Evolutionary conservation across 2,888 invertebrate genomes (phyloP), one percentile per base, ranked within the genome.

Genomic region (Melanotus villosus): DNA sequence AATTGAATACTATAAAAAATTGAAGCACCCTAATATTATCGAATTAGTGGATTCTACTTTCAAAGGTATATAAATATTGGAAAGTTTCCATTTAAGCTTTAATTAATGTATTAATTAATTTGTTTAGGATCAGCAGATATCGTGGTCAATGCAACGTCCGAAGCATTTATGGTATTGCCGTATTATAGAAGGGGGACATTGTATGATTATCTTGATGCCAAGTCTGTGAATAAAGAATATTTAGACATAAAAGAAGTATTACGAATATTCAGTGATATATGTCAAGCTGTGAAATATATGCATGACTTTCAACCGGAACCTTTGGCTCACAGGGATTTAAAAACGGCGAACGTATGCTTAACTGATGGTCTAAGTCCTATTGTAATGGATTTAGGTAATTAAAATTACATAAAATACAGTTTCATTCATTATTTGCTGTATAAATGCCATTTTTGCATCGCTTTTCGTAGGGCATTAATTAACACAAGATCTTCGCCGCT

Each of bases 281-380:
- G 93, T 81, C 90, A 92, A 77, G 95, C 91, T 0, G 85, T 95
- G 0, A 89, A 89, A 81, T 91, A 90, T 52, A 88, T 95, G 80
- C 95, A 95, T 79, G 89, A 90, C 77, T 87, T 89, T 19, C 89
- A 89, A 78, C 93, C 94, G 0, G 88, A 90, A 66, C 90, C 93
- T 16, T 85, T 93, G 75, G 93, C 94, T 36, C 95, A 95, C 81
- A 88, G 96, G 78, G 96, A 96, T 84, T 82, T 96, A 36, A 96
- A 96, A 85, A 93, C 95, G 59, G 93, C 92, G 12, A 96, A 96
- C 84, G 89, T 96, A 73, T 90, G 96, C 77, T 83, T 95, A 21
- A 89, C 89, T 16, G 91, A 93, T 78, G 90, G 90, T 59, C 88
- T 88, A 80, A 89, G 88, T 57, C 92, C 95, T 0, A 86, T 95